Conservation (phyloP, 1,140 invertebrate species). For the Drosophila kikkawai region DNA sequence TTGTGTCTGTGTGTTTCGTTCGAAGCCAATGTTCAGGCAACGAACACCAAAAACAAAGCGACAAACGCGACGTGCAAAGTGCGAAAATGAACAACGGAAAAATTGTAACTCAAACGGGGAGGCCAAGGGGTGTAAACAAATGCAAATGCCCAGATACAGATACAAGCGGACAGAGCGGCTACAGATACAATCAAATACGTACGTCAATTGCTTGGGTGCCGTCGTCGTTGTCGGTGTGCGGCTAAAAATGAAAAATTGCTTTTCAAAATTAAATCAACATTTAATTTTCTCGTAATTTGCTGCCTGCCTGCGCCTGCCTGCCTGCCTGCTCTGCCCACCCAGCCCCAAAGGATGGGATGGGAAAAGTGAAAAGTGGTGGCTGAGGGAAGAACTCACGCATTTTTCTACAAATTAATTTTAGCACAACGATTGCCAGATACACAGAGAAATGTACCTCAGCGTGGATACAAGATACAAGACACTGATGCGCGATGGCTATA, state of each 20-base stretch:
- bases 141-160: slow-evolving; percentile 68
- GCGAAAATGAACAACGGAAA: slow-evolving; percentile 68
- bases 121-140: slow-evolving; percentile 32
- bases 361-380: slow-evolving; percentile 10
- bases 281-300: slow-evolving; percentile 83
- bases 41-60: slow-evolving; percentile 48
- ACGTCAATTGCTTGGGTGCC: slow-evolving; percentile 70
- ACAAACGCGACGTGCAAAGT: slow-evolving; percentile 69
- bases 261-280: slow-evolving; percentile 84
- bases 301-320: slow-evolving; percentile 38
- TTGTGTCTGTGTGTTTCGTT: neutral
- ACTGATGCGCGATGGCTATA: slow-evolving; percentile 42
- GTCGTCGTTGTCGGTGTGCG: slow-evolving; percentile 51
- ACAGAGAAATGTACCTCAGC: slow-evolving; percentile 70
- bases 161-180: slow-evolving; percentile 42
- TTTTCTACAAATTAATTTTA: slow-evolving; percentile 83
- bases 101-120: slow-evolving; percentile 70
- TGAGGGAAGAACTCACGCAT: slow-evolving; percentile 60
- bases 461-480: slow-evolving; percentile 62
- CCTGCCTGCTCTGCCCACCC: neutral
- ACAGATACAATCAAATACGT: slow-evolving; percentile 55
- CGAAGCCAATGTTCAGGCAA: slow-evolving; percentile 47
- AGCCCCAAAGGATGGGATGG: slow-evolving; percentile 11
- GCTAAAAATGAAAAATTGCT: slow-evolving; percentile 83
- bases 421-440: slow-evolving; percentile 79